These are phyloP conservation scores for Chrysomallon squamiferum DNA, from an alignment of 1,140 invertebrate species.

Conservation along the genomic window DNA sequence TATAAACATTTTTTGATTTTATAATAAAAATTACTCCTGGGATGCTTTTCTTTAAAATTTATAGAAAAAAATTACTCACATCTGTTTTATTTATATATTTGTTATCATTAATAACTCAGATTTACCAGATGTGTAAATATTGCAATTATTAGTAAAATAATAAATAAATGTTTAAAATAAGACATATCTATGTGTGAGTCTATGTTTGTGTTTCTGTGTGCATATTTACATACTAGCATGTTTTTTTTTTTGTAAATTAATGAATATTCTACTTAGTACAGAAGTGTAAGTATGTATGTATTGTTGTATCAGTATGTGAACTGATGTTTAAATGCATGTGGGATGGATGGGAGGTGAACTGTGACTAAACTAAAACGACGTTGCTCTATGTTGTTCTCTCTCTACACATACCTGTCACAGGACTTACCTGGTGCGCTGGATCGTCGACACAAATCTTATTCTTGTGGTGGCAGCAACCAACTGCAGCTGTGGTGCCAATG, in stretches of 20 bases:
- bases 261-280: too few species aligned
- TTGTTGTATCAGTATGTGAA: neutral
- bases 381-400: neutral
- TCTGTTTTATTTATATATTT: too few species aligned
- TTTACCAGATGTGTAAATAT: too few species aligned
- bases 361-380: neutral
- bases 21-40: neutral
- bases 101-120: too few species aligned
- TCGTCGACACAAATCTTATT: constrained; percentile 28
- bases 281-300: neutral
- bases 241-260: too few species aligned
- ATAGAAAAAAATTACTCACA: too few species aligned
- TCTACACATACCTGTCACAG: constrained; percentile 15
- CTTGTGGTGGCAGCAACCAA: constrained; percentile 22
- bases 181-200: neutral
- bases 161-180: neutral
- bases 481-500: constrained; percentile 16
- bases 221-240: neutral
- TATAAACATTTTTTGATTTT: neutral
- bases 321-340: neutral
- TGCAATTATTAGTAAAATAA: too few species aligned
- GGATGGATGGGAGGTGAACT: neutral
- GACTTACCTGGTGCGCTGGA: constrained; percentile 23
- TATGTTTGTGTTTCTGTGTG: neutral
- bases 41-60: neutral